Evolutionary conservation across 2,888 invertebrate genomes (phyloP), one percentile per base, ranked within the genome.

Genomic region (Pasiphila rectangulata): DNA sequence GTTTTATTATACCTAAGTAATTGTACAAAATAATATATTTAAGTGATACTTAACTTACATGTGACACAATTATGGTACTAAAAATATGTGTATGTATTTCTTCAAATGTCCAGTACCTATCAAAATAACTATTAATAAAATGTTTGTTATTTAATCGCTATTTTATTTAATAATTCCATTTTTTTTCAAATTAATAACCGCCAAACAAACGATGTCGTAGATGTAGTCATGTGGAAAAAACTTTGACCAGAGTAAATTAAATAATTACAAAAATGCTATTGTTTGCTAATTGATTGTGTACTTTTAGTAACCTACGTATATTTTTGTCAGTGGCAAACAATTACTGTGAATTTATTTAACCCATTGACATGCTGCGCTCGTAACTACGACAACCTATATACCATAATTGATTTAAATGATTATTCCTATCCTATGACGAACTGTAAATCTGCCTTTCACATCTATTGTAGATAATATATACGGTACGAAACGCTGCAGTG

Each of bases 101-200:
- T 85, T 79, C 82, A 39, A 40, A 84, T 88, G 86, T 87, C 86
- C 85, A 82, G 79, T 85, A 85, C 80, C 83, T 85, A 83, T 80
- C 82, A 80, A 74, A 80, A 68, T 83, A 30, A 30, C 17, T 30
- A 87, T 81, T 78, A 78, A 75, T 81, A 85, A 86, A 86, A 88
- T 88, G 86, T 85, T 88, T 88, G 88, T 88, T 88, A 88, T 86
- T 81, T 76, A 82, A 44, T 46, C 9, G 39, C 23, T 57, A 59
- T 61, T 63, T 54, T 51, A 37, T 47, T 54, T 45, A 7, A 16
- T 13, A 17, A 17, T 1, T n/a, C 21, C 15, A 16, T 13, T 24
- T 25, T 9, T 6, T n/a, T n/a, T n/a, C n/a, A n/a, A n/a, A n/a
- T n/a, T n/a, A n/a, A n/a, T n/a, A n/a, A n/a, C n/a, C n/a, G n/a